These are phyloP conservation scores for Micrasema minimum DNA, from an alignment of 1,140 invertebrate genomes.

Conservation along the genomic window DNA sequence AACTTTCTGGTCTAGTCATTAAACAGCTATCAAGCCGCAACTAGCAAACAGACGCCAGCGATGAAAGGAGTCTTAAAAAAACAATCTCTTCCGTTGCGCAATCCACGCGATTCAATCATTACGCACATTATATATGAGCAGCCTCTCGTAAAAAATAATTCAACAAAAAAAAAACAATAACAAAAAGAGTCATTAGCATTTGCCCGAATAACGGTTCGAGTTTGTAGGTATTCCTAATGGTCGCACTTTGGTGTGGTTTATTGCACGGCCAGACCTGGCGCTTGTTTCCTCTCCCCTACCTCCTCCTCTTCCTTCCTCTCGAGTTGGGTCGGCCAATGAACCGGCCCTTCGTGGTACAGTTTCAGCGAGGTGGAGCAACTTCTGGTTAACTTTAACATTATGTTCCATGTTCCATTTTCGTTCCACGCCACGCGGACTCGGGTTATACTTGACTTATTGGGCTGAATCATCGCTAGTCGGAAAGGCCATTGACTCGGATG, in stretches of 20 bases:
- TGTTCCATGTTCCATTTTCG: constrained; percentile 14
- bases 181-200: constrained; percentile 29
- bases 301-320: background rate
- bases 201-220: constrained; percentile 18
- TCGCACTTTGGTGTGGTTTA: constrained; percentile 18
- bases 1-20: constrained; percentile 37
- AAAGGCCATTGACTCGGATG: constrained; percentile 24
- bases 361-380: constrained; percentile 24
- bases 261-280: constrained; percentile 5
- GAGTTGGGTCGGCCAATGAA: background rate
- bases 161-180: constrained; percentile 28
- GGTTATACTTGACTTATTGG: background rate
- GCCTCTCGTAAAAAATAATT: constrained; percentile 9
- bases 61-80: constrained; percentile 21
- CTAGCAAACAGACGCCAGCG: constrained; percentile 13
- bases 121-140: constrained; percentile 30
- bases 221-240: constrained; percentile 7
- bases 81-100: constrained; percentile 35
- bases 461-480: constrained; percentile 8
- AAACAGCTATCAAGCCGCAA: constrained; percentile 15
- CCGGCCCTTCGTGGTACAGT: constrained; percentile 32
- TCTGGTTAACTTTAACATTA: constrained; percentile 15
- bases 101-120: constrained; percentile 36
- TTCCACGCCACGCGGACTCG: constrained; percentile 15
- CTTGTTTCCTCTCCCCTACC: background rate